Percentiles rank a stretch among this genome's conserved stretches.
Evolutionary conservation across 2,113 vertebrate genomes (phyloP).

Genomic region (Entomyzon cyanotis): DNA sequence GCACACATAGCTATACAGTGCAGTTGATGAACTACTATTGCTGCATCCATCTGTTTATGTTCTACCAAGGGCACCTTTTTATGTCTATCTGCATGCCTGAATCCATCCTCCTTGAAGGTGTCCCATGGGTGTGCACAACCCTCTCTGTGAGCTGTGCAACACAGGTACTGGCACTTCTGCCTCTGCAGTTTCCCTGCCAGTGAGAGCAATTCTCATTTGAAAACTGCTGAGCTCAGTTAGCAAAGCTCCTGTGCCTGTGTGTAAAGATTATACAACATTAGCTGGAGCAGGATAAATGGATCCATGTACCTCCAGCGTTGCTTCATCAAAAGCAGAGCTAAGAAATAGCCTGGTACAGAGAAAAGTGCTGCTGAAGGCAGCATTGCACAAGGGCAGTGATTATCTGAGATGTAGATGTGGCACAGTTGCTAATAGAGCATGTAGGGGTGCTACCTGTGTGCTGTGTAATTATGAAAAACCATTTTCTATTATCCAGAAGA

Average conservation of each 20-base stretch:
- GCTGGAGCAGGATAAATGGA: neutral
- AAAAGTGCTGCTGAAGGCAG: neutral
- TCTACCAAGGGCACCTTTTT: neutral
- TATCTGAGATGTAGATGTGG: neutral
- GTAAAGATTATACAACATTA: conserved; percentile 10
- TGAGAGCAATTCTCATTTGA: neutral
- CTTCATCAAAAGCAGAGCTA: neutral
- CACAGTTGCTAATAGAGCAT: neutral
- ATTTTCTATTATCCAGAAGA: neutral
- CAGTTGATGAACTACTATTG: neutral
- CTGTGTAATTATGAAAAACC: neutral
- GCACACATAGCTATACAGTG: neutral
- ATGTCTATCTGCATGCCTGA: neutral
- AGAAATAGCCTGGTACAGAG: neutral
- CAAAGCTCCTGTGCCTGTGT: neutral
- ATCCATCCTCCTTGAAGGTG: neutral
- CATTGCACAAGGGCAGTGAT: neutral
- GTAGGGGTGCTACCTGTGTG: neutral
- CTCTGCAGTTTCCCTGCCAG: neutral
- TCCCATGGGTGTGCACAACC: neutral
- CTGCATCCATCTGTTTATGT: neutral
- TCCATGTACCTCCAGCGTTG: neutral
- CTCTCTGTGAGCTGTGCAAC: neutral
- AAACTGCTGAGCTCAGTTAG: conserved; percentile 8
- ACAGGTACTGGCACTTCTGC: neutral